A percentile compares a stretch with the other conserved stretches of the same genome.
These are phyloP conservation scores for Uria aalge DNA, from an alignment of 2,113 vertebrate genomes.

Conservation along the genomic window DNA sequence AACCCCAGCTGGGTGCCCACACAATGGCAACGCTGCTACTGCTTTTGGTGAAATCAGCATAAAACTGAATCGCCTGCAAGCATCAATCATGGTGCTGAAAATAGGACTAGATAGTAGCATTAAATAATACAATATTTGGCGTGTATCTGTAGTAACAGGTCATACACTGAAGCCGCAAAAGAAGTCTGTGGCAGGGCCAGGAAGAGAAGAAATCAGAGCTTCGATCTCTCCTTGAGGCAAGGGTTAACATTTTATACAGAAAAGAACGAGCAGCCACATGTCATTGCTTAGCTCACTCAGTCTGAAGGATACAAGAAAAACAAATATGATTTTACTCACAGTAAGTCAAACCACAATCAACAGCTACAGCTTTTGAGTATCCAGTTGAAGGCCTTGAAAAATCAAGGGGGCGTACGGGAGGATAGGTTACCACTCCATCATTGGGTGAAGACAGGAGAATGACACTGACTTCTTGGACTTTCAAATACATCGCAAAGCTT, in stretches of 20 bases:
- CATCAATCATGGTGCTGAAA: background rate
- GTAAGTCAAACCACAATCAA: background rate
- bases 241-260: background rate
- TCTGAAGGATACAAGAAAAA: background rate
- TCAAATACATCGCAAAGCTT: background rate
- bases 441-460: background rate
- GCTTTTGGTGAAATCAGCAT: conserved; percentile 8
- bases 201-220: background rate
- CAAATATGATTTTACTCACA: background rate
- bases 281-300: background rate
- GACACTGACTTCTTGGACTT: background rate
- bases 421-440: background rate
- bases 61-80: conserved; percentile 4
- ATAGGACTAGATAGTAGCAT: background rate
- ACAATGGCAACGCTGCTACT: background rate
- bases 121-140: conserved; percentile 10
- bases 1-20: background rate
- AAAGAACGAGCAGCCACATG: background rate
- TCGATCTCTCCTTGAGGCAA: background rate
- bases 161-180: background rate
- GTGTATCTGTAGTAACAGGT: background rate
- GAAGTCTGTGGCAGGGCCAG: background rate
- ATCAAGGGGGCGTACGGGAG: background rate
- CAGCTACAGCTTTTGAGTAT: background rate
- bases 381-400: conserved; percentile 17